A percentile compares a stretch with the other conserved stretches of the same genome.
These are phyloP conservation scores for Rhinolophus ferrumequinum DNA, from an alignment of 2,113 vertebrate genomes.

Conservation along the genomic window DNA sequence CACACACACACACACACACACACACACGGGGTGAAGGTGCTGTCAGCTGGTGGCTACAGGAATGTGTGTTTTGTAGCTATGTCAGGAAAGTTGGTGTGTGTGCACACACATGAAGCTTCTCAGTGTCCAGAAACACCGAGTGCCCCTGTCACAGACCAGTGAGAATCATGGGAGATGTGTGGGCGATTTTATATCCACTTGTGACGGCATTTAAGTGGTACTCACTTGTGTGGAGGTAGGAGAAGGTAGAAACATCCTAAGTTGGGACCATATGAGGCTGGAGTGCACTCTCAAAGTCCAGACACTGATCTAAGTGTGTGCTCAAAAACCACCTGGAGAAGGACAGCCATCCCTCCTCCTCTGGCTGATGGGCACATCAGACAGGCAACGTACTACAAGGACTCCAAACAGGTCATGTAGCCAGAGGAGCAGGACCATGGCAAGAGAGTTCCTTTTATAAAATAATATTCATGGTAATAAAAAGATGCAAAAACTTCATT, in stretches of 20 bases:
- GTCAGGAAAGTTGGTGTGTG: accelerated
- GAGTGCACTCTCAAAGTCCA: accelerated
- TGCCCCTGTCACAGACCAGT: accelerated
- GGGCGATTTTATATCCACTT: too few species aligned
- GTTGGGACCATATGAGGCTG: accelerated
- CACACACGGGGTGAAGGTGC: accelerated
- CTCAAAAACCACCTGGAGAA: neutral
- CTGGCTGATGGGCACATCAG: neutral
- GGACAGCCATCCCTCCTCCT: accelerated
- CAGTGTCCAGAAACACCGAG: accelerated
- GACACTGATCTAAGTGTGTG: accelerated
- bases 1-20: too few species aligned
- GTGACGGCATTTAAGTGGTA: neutral
- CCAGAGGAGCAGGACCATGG: neutral
- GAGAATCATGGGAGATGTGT: neutral
- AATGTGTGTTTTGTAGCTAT: accelerated
- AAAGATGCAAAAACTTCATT: neutral
- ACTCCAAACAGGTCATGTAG: neutral
- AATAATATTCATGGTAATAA: neutral
- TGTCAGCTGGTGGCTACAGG: accelerated
- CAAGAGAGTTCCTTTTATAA: neutral
- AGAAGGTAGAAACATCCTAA: neutral
- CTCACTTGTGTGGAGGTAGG: neutral
- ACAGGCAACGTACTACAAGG: neutral
- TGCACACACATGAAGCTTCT: accelerated